Base-by-base conservation (phyloP, 1,140 invertebrate genomes). In the Rhopalosiphum maidis region DNA sequence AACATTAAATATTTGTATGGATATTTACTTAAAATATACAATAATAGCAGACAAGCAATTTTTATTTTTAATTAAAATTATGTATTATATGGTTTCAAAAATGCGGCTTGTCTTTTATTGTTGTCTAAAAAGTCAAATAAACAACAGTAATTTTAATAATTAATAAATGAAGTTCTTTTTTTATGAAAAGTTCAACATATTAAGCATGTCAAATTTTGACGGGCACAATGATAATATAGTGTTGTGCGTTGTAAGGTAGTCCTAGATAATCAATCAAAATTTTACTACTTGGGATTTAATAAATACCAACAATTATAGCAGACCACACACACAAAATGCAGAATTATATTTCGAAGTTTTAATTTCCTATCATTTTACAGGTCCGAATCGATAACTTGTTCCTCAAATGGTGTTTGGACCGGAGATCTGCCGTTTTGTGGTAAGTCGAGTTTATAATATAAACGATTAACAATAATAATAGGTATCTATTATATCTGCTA, bases 371-470 rank as follows among this genome's bases (percentile, higher is more conserved):
- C 89, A 92, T 94, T 91, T 95, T 95, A 55, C 94, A 96, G 96
- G 82, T 94, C 96, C 6, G 95, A 96, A 43, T 96, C 96, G 91
- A 95, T 97, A 90, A 96, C 96, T 51, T 98, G 98, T 95, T 96
- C 96, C 86, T 94, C 96, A 48, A 95, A 95, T 93, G 97, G 97
- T 82, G 96, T 96, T 94, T 98, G 98, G 98, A 96, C 97, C 23
- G 96, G 97, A 30, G 97, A 98, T 35, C 95, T 97, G 46, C 97
- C 98, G 60, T 98, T 98, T 95, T 98, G 98, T 95, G 98, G 98
- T 97, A 95, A 96, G 96, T 95, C 23, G 9, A 6, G 30, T 77
- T 77, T 77, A 15, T n/a, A 77, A 18, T 77, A 51, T 15, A 46
- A 46, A 46, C 0, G 46, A 30, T 15, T 46, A 9, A 85, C 43